Evolutionary conservation across 2,888 invertebrate genomes (phyloP), one percentile per base, ranked within the genome.

Genomic region (Drosophila algonquin): DNA sequence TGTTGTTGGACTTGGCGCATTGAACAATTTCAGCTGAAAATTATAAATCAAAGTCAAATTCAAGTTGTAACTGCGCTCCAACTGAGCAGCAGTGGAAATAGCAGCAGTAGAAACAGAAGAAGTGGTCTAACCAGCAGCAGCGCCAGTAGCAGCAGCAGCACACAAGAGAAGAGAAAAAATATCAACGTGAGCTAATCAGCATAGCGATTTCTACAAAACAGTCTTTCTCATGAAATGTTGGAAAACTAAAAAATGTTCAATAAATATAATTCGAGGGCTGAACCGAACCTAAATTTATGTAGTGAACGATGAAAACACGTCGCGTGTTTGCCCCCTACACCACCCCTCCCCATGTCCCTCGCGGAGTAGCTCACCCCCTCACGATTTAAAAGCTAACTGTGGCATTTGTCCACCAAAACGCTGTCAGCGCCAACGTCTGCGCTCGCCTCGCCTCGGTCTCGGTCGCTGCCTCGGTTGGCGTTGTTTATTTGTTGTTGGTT

Each of bases 101-200:
- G 52, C 52, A 52, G 32, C 52, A 52, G 52, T 8, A 16, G 14
- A 40, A 59, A 24, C 50, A 51, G 35, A 51, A 51, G 35, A 51
- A 60, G 60, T 46, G 44, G 52, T 21, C 52, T n/a, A 14, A 32
- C 52, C 18, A 50, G 40, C 30, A 45, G 46, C 35, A 59, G 14
- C 51, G 51, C 30, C 46, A 32, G 21, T 4, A 24, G 24, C 52
- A 73, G 80, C 83, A 80, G 75, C 40, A 40, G 14, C 40, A 14
- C 40, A 40, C 40, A 40, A 40, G n/a, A 40, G 40, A 40, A 40
- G 40, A 40, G 40, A 40, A 40, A 40, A 40, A 40, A 40, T 80
- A 77, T 77, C 78, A 79, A 81, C 60, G 64, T 65, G 69, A 81
- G 80, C 81, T 82, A 82, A 82, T 82, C 85, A 81, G 81, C 59